phyloP scores from a whole-genome alignment of 2,797 vertebrate species.

The Sebastes steindachneri region DNA sequence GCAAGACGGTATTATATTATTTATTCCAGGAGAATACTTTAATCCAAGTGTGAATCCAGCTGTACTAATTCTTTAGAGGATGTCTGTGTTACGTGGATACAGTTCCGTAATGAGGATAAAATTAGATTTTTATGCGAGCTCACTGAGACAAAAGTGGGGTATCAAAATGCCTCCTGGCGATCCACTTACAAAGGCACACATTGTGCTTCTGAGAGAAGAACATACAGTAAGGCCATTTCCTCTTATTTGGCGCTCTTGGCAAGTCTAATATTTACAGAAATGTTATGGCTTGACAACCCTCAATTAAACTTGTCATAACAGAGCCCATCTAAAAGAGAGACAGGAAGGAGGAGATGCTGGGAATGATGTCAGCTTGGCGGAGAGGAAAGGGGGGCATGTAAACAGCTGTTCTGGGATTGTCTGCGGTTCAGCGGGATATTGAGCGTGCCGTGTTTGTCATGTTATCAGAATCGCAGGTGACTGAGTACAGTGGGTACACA shows the following conservation, averaged over 20 bases:
- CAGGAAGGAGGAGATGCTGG: conserved; percentile 76
- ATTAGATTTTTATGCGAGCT: conserved; percentile 41
- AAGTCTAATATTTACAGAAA: conserved; percentile 87
- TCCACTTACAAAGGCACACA: conserved; percentile 80
- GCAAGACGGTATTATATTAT: not conserved
- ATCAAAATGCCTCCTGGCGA: conserved; percentile 73
- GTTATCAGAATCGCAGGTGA: conserved; percentile 57
- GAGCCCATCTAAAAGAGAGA: conserved; percentile 81
- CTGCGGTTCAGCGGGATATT: conserved; percentile 48
- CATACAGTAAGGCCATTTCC: conserved; percentile 79
- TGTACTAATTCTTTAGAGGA: not conserved
- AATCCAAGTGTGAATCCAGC: conserved; percentile 4
- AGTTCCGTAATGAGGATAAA: conserved; percentile 31
- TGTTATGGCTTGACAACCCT: conserved; percentile 86
- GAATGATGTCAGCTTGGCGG: conserved; percentile 80
- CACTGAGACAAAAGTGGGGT: conserved; percentile 54
- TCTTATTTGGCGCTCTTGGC: conserved; percentile 82
- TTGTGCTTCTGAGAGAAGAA: conserved; percentile 76
- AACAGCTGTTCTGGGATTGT: conserved; percentile 77
- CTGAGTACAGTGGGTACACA: conserved; percentile 25
- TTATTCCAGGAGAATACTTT: conserved; percentile 8
- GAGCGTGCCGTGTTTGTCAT: conserved; percentile 45
- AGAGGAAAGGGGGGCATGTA: conserved; percentile 46
- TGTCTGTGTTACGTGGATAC: conserved; percentile 19
- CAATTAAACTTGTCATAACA: conserved; percentile 90